phyloP scores from a whole-genome alignment of 2,888 invertebrate species.

The Gibbula magus region DNA sequence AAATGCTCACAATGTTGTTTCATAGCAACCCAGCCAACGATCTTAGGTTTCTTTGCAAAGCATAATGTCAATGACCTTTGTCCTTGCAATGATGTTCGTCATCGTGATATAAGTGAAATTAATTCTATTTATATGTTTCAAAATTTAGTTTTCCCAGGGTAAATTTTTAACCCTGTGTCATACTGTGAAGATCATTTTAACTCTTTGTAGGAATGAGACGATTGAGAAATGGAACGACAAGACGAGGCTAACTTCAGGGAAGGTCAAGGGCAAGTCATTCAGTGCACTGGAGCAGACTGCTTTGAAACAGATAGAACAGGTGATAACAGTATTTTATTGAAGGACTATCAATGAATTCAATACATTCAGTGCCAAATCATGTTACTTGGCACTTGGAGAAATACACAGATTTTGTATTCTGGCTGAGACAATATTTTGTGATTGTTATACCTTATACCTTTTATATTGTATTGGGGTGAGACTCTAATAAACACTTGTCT shows the following conservation, averaged over 20 bases:
- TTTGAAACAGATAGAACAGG: slow-evolving; percentile 87
- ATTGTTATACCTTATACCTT: too few species aligned
- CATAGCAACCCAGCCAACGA: not conserved
- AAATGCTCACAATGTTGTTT: not conserved
- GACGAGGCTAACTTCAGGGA: slow-evolving; percentile 83
- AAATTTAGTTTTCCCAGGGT: not conserved
- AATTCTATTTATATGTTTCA: not conserved
- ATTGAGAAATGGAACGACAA: slow-evolving; percentile 97
- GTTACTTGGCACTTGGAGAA: too few species aligned
- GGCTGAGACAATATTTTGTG: too few species aligned
- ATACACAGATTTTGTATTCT: too few species aligned
- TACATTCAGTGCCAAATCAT: too few species aligned
- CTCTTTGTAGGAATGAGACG: slow-evolving; percentile 81
- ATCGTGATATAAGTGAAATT: not conserved
- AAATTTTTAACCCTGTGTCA: too few species aligned
- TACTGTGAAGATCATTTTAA: too few species aligned
- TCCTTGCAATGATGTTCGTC: too few species aligned
- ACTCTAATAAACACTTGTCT: too few species aligned
- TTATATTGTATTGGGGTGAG: too few species aligned
- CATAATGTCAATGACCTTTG: too few species aligned
- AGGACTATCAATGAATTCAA: not conserved
- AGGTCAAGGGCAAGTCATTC: slow-evolving; percentile 81
- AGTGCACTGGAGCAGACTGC: slow-evolving; percentile 78
- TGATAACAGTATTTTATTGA: slow-evolving; percentile 24
- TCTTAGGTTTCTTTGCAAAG: too few species aligned